Evolutionary conservation across 2,888 invertebrate genomes (phyloP), one percentile per base, ranked within the genome.

Genomic region (Pantelozetes paolii): DNA sequence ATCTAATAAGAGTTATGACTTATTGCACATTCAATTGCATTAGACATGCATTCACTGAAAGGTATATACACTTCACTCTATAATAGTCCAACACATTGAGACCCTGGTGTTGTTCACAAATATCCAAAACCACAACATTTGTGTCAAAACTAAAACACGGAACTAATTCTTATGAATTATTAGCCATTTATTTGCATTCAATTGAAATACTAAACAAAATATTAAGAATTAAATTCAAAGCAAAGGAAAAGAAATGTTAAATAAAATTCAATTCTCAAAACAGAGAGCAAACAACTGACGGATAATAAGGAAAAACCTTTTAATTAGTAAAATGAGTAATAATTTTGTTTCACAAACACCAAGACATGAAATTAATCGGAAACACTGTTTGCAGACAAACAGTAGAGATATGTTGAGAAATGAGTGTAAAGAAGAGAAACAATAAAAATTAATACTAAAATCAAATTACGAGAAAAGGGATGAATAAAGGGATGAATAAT

Each of bases 161-260:
- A 59, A 59, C 59, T 59, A 59, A 59, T 59, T 59, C 59, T 59
- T 28, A 30, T 59, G 30, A 59, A 59, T 59, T 59, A 59, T 59
- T 59, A 50, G 20, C 28, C 30, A 30, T 5, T 59, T 59, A 59
- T 59, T 59, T 18, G 2, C 30, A 59, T 59, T 30, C 30, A 28
- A 28, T 13, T 59, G 11, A 6, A 6, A 36, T 5, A 8, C 36
- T n/a, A n/a, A n/a, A n/a, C 36, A 8, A 36, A 36, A 45, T 45
- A 3, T n/a, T 9, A 20, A 20, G 20, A 50, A 50, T 50, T n/a
- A 20, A 2, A 20, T 23, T 20, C n/a, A n/a, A 20, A 45, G 15
- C 3, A 50, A 50, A n/a, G 5, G 23, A 50, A 50, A 3, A 50
- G 2, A 20, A 8, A 50, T 15, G 20, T 50, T 20, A 59, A 59